Evolutionary conservation across 2,888 invertebrate genomes (phyloP), one percentile per base, ranked within the genome.

Genomic region (Eurytoma adleriae): DNA sequence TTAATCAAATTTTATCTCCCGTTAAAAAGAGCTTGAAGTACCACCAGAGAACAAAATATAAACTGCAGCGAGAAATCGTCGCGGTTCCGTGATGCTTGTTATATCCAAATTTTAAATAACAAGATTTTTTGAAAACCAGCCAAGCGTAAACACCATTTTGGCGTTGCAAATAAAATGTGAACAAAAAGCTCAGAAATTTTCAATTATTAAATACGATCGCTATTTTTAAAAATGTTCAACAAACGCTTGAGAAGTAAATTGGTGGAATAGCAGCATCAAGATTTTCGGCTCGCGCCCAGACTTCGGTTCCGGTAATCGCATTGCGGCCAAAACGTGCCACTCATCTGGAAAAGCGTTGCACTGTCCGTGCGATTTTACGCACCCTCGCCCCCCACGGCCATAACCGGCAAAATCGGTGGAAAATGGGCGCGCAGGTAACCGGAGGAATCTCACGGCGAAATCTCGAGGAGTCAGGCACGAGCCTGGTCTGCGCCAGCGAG

Each of bases 241-340:
- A 10, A 10, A 40, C 40, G 7, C 10, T 40, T 10, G 7, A 3
- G 7, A 40, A 40, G 7, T 0, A 10, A 10, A 40, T 40, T 40
- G 40, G 1, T 1, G 40, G 40, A 10, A 50, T 14, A 54, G 54
- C 1, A 14, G n/a, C 12, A 12, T 12, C 12, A 10, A 67, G 14
- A 52, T 67, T 24, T 67, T 27, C 52, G 16, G 18, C 10, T 3
- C 40, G 12, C 66, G 24, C 66, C 52, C 5, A 5, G 10, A 40
- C 24, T 3, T 67, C 16, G 18, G 13, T 16, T 16, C 14, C 3
- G 48, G 18, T 61, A 68, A 75, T 76, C 3, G 40, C 56, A 48
- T 70, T 70, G 70, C 16, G 69, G 70, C 50, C 18, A 78, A 59
- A 59, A 71, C 16, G 40, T 54, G 40, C 30, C 59, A 61, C 13